A percentile compares a stretch with the other conserved stretches of the same genome.
Evolutionary conservation across 2,113 vertebrate genomes (phyloP).

Genomic region (Orycteropus afer): DNA sequence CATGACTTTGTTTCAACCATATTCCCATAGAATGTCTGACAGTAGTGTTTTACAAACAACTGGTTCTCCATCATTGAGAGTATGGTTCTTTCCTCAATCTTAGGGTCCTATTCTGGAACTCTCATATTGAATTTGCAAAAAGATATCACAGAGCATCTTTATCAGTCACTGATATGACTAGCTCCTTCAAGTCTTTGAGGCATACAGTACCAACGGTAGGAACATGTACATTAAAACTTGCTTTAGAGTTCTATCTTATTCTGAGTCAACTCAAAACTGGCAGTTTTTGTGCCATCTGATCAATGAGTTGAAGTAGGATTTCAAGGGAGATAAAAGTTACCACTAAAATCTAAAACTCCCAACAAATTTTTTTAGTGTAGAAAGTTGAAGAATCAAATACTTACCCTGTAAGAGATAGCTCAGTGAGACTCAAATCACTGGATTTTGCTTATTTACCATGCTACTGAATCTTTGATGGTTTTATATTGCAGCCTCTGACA

Average conservation of each 20-base stretch:
- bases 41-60: neutral
- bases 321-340: neutral
- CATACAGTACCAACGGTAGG: neutral
- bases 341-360: neutral
- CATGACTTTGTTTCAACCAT: neutral
- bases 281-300: neutral
- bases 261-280: neutral
- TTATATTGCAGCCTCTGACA: neutral
- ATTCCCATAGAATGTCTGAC: neutral
- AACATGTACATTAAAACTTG: neutral
- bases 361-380: neutral
- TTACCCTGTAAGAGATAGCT: neutral
- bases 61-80: neutral
- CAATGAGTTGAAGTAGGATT: neutral
- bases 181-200: neutral
- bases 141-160: neutral
- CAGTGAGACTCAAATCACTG: neutral
- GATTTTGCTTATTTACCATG: neutral
- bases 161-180: neutral
- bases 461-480: neutral
- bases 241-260: neutral
- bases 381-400: neutral
- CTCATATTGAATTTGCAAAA: neutral
- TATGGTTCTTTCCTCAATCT: neutral
- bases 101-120: neutral